These are phyloP conservation scores for Atta texana DNA, from an alignment of 1,140 invertebrate genomes.

Conservation along the genomic window DNA sequence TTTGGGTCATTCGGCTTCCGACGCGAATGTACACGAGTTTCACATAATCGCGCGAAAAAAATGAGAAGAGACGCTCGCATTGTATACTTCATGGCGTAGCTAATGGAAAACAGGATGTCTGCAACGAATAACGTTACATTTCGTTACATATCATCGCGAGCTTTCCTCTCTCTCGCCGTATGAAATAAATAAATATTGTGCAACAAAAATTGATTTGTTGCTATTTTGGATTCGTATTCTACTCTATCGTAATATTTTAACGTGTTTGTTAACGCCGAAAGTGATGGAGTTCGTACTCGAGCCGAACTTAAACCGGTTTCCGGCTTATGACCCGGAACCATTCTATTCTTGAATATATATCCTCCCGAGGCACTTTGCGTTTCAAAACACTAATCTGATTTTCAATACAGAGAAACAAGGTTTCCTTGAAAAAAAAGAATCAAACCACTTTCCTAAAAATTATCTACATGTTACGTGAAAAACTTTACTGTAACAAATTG, in stretches of 20 bases:
- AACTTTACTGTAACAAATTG: not conserved
- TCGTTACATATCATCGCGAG: not conserved
- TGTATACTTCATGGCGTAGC: slow-evolving; percentile 13
- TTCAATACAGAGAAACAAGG: not conserved
- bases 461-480: not conserved
- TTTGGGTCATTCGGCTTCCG: not conserved
- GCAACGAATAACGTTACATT: not conserved
- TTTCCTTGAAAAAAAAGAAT: not conserved
- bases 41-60: slow-evolving; percentile 38
- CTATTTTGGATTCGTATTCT: slow-evolving; percentile 6
- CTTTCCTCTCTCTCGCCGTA: not conserved
- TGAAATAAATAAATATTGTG: not conserved
- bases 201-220: not conserved
- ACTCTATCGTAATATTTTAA: not conserved
- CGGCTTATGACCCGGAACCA: slow-evolving; percentile 35
- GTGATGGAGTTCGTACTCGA: slow-evolving; percentile 21
- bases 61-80: slow-evolving; percentile 24
- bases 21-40: not conserved
- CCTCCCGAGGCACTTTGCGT: slow-evolving; percentile 28
- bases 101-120: slow-evolving; percentile 41
- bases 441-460: not conserved
- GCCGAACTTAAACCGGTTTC: slow-evolving; percentile 46
- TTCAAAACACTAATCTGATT: slow-evolving; percentile 25
- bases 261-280: not conserved
- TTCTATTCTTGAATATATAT: slow-evolving; percentile 37